Base-by-base conservation (phyloP, 2,888 invertebrate genomes). In the Dusona sp. region DNA sequence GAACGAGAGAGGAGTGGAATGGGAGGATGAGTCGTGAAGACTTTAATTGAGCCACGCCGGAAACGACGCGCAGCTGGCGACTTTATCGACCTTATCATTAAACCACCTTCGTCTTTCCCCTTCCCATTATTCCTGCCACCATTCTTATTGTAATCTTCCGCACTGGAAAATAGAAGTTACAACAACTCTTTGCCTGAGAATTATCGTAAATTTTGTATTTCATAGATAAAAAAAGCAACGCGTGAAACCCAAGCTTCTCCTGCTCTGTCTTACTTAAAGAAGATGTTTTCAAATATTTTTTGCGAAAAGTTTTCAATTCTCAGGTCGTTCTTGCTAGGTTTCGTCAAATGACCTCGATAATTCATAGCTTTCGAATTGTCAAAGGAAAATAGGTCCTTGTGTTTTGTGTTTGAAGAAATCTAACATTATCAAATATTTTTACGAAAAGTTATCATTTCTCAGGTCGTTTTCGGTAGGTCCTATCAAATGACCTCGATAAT, bases 1-100 rank as follows among this genome's bases (percentile, higher is more conserved):
- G 48, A 72, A 45, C 45, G 48, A 74, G 70, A 77, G 19, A 48
- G 72, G 29, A 29, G 25, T n/a, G n/a, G 57, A 48, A 48, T 61
- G 61, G 36, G 36, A 67, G 74, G 38, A 73, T 65, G 54, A 79
- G 65, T 79, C 86, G 87, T 85, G 88, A 90, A 88, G 89, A 88
- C 86, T 92, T 92, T 91, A 92, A 92, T 92, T 90, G 90, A 91
- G 89, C 89, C 85, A 89, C 84, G 87, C 75, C 89, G 83, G 81
- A 87, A 86, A 86, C 82, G 84, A 84, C 79, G 84, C 89, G 85
- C 92, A 91, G 90, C 91, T 90, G 90, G 89, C 89, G 90, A 91
- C 89, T 90, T 91, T 92, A 92, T 92, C 90, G 91, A 89, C 90
- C 88, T 90, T 89, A 90, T 92, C 90, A 91, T 92, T 91, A 91